Evolutionary conservation across 2,113 vertebrate genomes (phyloP).

Genomic region (Spheniscus mendiculus): DNA sequence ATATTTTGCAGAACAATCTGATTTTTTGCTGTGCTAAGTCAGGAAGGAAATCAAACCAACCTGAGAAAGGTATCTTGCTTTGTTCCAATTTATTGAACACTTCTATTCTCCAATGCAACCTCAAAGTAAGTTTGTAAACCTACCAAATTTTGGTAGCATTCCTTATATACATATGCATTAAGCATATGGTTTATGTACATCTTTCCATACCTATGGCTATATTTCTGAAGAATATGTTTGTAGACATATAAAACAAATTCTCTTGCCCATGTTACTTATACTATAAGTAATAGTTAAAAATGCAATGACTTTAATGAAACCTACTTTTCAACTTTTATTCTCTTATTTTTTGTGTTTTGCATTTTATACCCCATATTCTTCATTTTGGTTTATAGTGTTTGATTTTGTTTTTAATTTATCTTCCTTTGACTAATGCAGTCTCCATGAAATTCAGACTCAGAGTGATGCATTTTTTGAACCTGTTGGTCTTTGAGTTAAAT

Average conservation of each 20-base stretch:
- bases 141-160: not conserved
- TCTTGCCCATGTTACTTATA: not conserved
- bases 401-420: not conserved
- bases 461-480: not conserved
- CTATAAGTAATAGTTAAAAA: not conserved
- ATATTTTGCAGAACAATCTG: not conserved
- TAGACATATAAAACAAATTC: not conserved
- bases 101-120: not conserved
- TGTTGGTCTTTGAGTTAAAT: not conserved
- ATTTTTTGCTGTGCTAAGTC: not conserved
- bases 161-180: not conserved
- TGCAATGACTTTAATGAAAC: not conserved
- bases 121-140: not conserved
- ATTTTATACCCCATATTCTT: not conserved
- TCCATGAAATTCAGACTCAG: not conserved
- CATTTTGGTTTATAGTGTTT: not conserved
- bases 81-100: not conserved
- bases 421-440: not conserved
- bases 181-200: not conserved
- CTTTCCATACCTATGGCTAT: not conserved
- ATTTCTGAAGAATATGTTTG: not conserved
- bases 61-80: not conserved
- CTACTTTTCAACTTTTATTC: not conserved
- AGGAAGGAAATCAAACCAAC: not conserved
- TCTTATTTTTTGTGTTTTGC: not conserved